phyloP scores from a whole-genome alignment of 2,888 invertebrate genomes.

The Agelastica alni region DNA sequence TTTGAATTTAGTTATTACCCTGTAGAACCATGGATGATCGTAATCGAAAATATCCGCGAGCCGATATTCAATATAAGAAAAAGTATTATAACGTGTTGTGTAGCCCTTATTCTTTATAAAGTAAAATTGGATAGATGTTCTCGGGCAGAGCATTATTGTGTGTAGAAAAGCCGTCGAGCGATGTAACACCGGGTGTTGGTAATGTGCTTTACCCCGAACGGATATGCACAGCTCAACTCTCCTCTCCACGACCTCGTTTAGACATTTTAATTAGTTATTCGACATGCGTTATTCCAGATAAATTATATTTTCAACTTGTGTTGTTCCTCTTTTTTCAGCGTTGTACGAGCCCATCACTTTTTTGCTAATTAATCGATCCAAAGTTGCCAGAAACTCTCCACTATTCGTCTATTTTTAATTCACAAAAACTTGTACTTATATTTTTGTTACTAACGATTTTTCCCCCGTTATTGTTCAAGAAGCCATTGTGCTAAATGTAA shows the following conservation, averaged over 20 bases:
- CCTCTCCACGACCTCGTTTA: constrained; percentile 39
- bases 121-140: constrained; percentile 24
- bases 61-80: constrained; percentile 16
- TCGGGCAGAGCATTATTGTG: constrained; percentile 22
- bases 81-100: constrained; percentile 20
- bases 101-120: constrained; percentile 15
- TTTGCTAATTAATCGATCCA: not conserved
- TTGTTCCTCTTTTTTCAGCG: not conserved
- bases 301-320: not conserved
- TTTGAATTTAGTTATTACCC: no score
- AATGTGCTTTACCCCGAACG: constrained; percentile 45
- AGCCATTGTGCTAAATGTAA: no score
- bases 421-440: no score
- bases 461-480: no score
- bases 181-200: constrained; percentile 53
- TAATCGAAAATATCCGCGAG: not conserved
- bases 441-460: no score
- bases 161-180: constrained; percentile 16
- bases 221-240: constrained; percentile 8
- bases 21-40: not conserved
- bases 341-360: not conserved
- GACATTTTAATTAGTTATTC: constrained; percentile 56
- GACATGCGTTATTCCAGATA: constrained; percentile 54
- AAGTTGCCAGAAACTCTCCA: no score
- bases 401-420: no score